These are phyloP conservation scores for Phaethornis superciliosus DNA, from an alignment of 2,113 vertebrate species.

Conservation along the genomic window DNA sequence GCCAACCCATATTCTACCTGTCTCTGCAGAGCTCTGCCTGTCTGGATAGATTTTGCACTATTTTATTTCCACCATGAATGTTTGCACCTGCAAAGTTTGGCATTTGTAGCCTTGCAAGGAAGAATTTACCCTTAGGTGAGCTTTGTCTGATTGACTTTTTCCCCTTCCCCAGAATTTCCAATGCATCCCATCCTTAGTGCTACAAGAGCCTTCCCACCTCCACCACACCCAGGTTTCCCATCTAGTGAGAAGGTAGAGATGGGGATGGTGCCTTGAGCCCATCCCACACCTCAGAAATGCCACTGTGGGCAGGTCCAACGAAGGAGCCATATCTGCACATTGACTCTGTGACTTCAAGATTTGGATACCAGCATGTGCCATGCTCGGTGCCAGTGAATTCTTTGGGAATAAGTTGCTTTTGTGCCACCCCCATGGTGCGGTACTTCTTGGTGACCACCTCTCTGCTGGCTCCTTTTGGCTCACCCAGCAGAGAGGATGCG, in stretches of 20 bases:
- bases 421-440: fast-evolving
- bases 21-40: background rate
- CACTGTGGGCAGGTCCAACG: background rate
- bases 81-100: background rate
- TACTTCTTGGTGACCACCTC: background rate
- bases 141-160: background rate
- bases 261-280: background rate
- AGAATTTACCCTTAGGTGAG: background rate
- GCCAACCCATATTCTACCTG: background rate
- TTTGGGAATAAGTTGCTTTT: background rate
- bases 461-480: background rate
- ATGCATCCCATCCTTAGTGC: background rate
- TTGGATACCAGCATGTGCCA: fast-evolving
- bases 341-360: background rate
- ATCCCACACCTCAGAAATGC: background rate
- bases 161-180: background rate
- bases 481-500: background rate
- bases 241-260: background rate
- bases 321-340: fast-evolving
- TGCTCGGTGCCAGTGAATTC: background rate
- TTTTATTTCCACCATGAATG: background rate
- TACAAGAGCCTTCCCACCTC: background rate
- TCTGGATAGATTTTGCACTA: background rate
- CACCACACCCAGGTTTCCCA: fast-evolving
- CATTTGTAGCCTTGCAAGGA: background rate